These are phyloP conservation scores for Leptoclinus maculatus DNA, from an alignment of 2,797 vertebrate species.

Conservation along the genomic window DNA sequence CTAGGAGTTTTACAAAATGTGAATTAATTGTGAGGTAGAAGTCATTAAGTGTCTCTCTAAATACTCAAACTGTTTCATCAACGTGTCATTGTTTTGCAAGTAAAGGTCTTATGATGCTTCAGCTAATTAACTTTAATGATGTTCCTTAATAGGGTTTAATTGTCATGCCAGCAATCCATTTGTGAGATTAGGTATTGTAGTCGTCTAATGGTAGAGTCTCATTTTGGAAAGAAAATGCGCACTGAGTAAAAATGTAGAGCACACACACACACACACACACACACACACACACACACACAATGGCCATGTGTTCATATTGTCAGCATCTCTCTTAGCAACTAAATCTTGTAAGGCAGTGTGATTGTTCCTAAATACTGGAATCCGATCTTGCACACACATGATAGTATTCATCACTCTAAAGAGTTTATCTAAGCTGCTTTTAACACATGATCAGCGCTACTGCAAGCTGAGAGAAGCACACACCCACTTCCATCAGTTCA, in stretches of 20 bases:
- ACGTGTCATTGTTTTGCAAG: constrained; percentile 61
- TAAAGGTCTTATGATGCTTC: constrained; percentile 53
- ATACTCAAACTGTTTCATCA: constrained; percentile 46
- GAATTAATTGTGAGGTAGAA: constrained; percentile 43
- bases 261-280: constrained; percentile 17
- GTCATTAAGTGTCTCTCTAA: constrained; percentile 46
- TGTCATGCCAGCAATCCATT: constrained; percentile 54
- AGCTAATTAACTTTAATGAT: constrained; percentile 63
- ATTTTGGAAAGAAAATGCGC: constrained; percentile 27
- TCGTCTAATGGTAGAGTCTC: constrained; percentile 28
- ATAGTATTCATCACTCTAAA: constrained; percentile 62
- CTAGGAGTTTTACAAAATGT: constrained; percentile 9
- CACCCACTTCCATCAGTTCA: constrained; percentile 46
- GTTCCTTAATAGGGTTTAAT: constrained; percentile 50
- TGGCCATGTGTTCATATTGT: constrained; percentile 34
- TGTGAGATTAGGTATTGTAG: constrained; percentile 49
- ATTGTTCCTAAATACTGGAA: constrained; percentile 52
- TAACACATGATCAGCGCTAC: constrained; percentile 57
- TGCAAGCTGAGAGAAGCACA: constrained; percentile 47
- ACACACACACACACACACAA: constrained; percentile 17
- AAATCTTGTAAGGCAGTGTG: constrained; percentile 39
- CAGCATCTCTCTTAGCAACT: constrained; percentile 23
- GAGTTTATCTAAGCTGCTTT: constrained; percentile 70
- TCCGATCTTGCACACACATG: constrained; percentile 47
- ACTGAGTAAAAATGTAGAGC: constrained; percentile 4